Base-by-base conservation (phyloP, 2,797 vertebrate species). In the Lithobates pipiens region DNA sequence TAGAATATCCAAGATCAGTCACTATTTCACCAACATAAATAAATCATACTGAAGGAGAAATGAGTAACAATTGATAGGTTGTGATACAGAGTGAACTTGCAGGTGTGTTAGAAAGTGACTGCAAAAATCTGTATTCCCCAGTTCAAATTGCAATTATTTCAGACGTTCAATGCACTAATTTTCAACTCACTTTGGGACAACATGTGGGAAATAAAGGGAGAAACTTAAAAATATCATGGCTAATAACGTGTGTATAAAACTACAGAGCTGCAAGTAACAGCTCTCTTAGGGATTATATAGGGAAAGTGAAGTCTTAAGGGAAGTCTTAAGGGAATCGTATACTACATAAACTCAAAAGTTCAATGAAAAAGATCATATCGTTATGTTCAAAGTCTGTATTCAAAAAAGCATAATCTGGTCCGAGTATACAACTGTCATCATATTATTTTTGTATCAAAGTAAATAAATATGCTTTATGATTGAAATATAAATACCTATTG, bases 171-270 rank as follows among this genome's bases (percentile, higher is more conserved):
- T 88, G 89, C 83, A 90, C 89, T 90, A 91, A 91, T 91, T 91
- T 91, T 90, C 88, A 89, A 91, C 90, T 89, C 90, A 90, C 91
- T 88, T 70, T 91, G 89, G 88, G 85, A 81, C 86, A 91, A 90
- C 89, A 88, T 90, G 89, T 88, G 83, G 89, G 90, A 91, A 86
- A 87, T 68, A 72, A 90, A 80, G 88, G 85, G 82, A 90, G 90
- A 86, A 90, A 90, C 88, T 89, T 84, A 88, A 89, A 90, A 67
- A 85, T 89, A 91, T 81, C 76, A 83, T 86, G 88, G 85, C 88
- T 90, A 90, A 89, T 88, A 88, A 86, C 21, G 63, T 89, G 84
- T 85, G 81, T 89, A 88, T 90, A 90, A 91, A 90, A 89, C 32
- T 50, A 89, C 85, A 86, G 82, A 87, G 77, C 85, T 88, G 89